phyloP scores from a whole-genome alignment of 1,140 invertebrate genomes.

The Drosophila watanabei region DNA sequence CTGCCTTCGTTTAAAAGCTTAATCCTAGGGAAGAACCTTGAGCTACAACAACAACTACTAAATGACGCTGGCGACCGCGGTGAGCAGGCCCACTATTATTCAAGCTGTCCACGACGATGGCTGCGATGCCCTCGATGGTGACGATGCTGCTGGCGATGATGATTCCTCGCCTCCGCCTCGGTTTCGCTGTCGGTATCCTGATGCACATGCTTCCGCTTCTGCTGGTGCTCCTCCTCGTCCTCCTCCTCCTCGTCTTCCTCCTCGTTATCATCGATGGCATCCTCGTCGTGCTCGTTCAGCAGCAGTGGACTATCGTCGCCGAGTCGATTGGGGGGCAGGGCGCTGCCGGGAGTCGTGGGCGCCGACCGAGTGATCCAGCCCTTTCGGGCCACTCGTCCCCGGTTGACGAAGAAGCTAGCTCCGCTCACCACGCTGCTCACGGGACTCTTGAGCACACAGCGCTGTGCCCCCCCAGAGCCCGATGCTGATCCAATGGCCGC shows the following conservation, averaged over 20 bases:
- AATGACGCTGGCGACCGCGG: slow-evolving; percentile 25
- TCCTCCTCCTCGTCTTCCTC: slow-evolving; percentile 28
- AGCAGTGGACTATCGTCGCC: slow-evolving; percentile 88
- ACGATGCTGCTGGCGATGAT: slow-evolving; percentile 12
- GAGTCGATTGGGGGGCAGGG: slow-evolving; percentile 86
- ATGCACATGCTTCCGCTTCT: neutral
- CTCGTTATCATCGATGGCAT: slow-evolving; percentile 81
- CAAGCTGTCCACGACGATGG: slow-evolving; percentile 31
- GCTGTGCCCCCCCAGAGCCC: slow-evolving; percentile 52
- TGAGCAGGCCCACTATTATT: slow-evolving; percentile 34
- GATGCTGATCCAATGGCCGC: slow-evolving; percentile 44
- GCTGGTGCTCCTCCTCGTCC: neutral
- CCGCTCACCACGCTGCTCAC: slow-evolving; percentile 74
- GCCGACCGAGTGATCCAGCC: slow-evolving; percentile 90
- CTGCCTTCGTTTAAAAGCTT: slow-evolving; percentile 45
- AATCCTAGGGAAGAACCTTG: slow-evolving; percentile 48
- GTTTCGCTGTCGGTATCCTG: slow-evolving; percentile 27
- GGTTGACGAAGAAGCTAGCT: slow-evolving; percentile 71
- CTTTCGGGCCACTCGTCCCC: slow-evolving; percentile 78
- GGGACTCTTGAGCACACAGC: slow-evolving; percentile 78
- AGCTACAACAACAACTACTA: slow-evolving; percentile 55
- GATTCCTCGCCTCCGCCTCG: slow-evolving; percentile 26
- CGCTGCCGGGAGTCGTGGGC: slow-evolving; percentile 90
- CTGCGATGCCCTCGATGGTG: slow-evolving; percentile 29
- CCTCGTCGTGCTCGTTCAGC: slow-evolving; percentile 86